Evolutionary conservation across 2,113 vertebrate genomes (phyloP).

Genomic region (Tychaedon coryphoeus): DNA sequence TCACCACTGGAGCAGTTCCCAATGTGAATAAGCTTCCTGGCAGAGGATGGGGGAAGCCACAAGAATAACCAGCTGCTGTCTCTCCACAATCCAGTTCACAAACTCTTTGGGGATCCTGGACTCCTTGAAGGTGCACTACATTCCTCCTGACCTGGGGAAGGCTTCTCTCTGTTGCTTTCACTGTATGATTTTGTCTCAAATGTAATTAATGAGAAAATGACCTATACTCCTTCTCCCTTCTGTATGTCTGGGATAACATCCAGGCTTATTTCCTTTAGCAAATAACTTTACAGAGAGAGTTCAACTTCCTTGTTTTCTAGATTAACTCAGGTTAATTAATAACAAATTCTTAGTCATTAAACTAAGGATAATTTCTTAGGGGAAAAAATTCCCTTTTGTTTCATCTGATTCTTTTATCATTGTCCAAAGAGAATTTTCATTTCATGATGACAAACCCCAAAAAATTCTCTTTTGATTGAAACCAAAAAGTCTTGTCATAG

Average conservation of each 20-base stretch:
- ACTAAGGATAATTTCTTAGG: not conserved
- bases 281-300: slow-evolving; percentile 31
- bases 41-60: not conserved
- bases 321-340: slow-evolving; percentile 65
- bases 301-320: slow-evolving; percentile 39
- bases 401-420: not conserved
- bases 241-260: slow-evolving; percentile 1
- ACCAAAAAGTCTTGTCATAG: not conserved
- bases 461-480: not conserved
- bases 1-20: not conserved
- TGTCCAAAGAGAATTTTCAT: not conserved
- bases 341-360: slow-evolving; percentile 35
- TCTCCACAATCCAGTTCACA: not conserved
- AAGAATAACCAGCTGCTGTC: not conserved
- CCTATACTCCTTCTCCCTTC: not conserved
- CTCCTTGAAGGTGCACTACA: not conserved
- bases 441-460: not conserved
- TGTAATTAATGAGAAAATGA: not conserved
- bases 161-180: not conserved
- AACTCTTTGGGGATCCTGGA: not conserved
- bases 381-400: not conserved
- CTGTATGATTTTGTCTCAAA: not conserved
- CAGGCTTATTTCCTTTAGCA: slow-evolving; percentile 38
- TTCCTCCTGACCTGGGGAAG: not conserved
- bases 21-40: not conserved